Evolutionary conservation across 2,797 vertebrate species (phyloP), one percentile per base, ranked within the genome.

Genomic region (Antennarius maculatus): DNA sequence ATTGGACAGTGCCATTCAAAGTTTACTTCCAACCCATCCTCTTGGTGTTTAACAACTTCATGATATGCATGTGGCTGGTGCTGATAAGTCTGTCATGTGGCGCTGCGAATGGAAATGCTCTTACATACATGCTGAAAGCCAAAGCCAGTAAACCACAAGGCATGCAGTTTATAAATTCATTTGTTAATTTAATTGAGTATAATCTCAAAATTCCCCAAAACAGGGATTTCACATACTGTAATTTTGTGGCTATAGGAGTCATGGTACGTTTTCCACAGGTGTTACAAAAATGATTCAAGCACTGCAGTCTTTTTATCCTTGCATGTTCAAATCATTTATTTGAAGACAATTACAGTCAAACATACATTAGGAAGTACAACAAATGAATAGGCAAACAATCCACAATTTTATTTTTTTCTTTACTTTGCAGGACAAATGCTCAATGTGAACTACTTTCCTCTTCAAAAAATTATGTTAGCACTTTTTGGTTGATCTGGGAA

Each of bases 51-150:
- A 45, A 70, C 42, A 51, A 65, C 65, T 52, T 28, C 46, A 60
- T 37, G 66, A 73, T 68, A 80, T 70, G 61, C 63, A 73, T 53
- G 56, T 79, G 88, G 62, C 45, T 59, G 39, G 8, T 52, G 37
- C 79, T 79, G 81, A 88, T 84, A 82, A 85, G 23, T 23, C 23
- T 23, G 23, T 23, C 23, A 23, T 23, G 23, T 61, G 61, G 6
- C 3, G 7, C 7, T 42, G 31, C 31, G 31, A 8, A 34, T 34
- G 31, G 18, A 27, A 43, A 17, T 39, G 12, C 3, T 43, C 17
- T 63, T 47, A 3, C 18, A 53, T 50, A 54, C 13, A 7, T 47
- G 12, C 52, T 9, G 31, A 34, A 34, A 5, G 7, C 2, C 31
- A 8, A 34, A 23, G 23, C 23, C 23, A 4, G 28, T 41, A 15